Evolutionary conservation across 2,797 vertebrate species (phyloP).

Genomic region (Enteromius thamalakanensis): DNA sequence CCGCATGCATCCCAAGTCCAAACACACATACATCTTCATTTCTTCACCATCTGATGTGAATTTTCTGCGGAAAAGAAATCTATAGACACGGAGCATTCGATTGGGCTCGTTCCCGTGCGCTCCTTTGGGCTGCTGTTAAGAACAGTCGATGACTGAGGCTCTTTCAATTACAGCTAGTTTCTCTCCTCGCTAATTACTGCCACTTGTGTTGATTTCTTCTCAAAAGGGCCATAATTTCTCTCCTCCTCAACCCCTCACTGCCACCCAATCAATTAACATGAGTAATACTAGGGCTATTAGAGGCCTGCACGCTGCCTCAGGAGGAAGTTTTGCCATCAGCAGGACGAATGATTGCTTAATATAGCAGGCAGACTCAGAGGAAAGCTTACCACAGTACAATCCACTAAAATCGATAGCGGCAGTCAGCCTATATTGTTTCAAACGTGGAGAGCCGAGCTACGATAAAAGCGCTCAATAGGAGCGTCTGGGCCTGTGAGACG

Average conservation of each 20-base stretch:
- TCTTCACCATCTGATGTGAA: slow-evolving; percentile 29
- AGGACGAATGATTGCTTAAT: slow-evolving; percentile 91
- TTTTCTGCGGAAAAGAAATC: slow-evolving; percentile 45
- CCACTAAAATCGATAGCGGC: slow-evolving; percentile 85
- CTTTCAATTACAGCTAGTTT: slow-evolving; percentile 62
- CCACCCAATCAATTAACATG: slow-evolving; percentile 88
- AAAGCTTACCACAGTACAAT: slow-evolving; percentile 81
- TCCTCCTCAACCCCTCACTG: slow-evolving; percentile 69
- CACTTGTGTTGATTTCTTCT: slow-evolving; percentile 65
- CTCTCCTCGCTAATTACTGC: slow-evolving; percentile 61
- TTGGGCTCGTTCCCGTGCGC: not conserved
- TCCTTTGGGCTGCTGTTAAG: slow-evolving; percentile 43
- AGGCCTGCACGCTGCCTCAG: slow-evolving; percentile 79
- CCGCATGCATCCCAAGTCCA: slow-evolving; percentile 6
- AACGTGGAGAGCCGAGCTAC: slow-evolving; percentile 77
- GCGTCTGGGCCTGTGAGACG: slow-evolving; percentile 72
- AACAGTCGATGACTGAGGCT: slow-evolving; percentile 46
- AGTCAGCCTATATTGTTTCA: slow-evolving; percentile 82
- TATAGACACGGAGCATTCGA: slow-evolving; percentile 34
- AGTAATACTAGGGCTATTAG: slow-evolving; percentile 88
- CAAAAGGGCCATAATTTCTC: slow-evolving; percentile 68
- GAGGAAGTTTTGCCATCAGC: slow-evolving; percentile 87
- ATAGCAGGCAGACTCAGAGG: slow-evolving; percentile 82
- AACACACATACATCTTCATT: slow-evolving; percentile 23
- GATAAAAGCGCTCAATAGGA: slow-evolving; percentile 75